These are phyloP conservation scores for Erannis defoliaria DNA, from an alignment of 2,888 invertebrate species.

Conservation along the genomic window DNA sequence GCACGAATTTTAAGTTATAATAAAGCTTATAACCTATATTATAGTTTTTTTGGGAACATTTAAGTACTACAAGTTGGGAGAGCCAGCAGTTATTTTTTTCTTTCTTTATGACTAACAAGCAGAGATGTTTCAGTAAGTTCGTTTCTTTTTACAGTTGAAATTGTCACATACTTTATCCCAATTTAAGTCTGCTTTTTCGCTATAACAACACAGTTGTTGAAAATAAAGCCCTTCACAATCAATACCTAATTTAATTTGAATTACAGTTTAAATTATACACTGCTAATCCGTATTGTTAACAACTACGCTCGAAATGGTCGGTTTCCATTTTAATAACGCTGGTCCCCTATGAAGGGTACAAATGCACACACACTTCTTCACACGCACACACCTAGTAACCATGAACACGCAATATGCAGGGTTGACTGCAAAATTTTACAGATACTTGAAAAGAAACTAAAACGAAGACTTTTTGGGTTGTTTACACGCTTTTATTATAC, in stretches of 20 bases:
- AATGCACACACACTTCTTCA: slow-evolving; percentile 12
- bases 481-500: background rate
- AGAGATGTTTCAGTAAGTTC: too few species aligned
- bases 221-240: background rate
- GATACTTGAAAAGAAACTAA: background rate
- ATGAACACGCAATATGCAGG: slow-evolving; percentile 7
- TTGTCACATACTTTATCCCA: too few species aligned
- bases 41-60: too few species aligned
- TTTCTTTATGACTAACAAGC: too few species aligned
- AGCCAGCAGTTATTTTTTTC: too few species aligned
- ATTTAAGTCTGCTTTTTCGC: too few species aligned
- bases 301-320: slow-evolving; percentile 22
- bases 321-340: slow-evolving; percentile 27
- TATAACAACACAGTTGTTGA: background rate
- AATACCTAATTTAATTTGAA: slow-evolving; percentile 26
- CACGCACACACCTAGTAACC: background rate
- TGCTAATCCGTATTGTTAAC: slow-evolving; percentile 34
- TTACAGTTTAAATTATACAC: slow-evolving; percentile 31
- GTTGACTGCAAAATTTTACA: background rate
- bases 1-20: too few species aligned
- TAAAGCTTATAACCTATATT: too few species aligned
- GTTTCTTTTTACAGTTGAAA: too few species aligned
- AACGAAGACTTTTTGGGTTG: background rate
- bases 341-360: slow-evolving; percentile 10
- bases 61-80: too few species aligned